These are phyloP conservation scores for Cassiopea andromeda DNA, from an alignment of 30 jellyfish, hydroid and myxozoan species.

Conservation along the genomic window DNA sequence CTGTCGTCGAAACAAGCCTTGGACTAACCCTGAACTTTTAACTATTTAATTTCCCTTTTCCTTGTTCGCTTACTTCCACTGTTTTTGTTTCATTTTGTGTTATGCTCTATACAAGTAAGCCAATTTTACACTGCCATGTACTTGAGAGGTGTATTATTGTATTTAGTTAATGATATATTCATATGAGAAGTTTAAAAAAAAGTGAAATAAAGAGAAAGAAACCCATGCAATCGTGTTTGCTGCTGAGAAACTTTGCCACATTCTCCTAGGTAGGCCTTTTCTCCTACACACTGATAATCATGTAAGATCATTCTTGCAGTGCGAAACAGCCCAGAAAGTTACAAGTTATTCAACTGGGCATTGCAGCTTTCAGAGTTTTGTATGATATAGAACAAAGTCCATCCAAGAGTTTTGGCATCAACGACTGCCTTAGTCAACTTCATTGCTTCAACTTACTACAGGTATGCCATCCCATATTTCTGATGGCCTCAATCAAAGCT, in stretches of 20 bases:
- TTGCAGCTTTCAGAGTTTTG: neutral
- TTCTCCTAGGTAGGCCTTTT: constrained; percentile 39
- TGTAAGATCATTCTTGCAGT: constrained; percentile 35
- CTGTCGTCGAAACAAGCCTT: too few relatives aligned
- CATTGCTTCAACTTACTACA: constrained; percentile 36
- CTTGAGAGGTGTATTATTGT: too few relatives aligned
- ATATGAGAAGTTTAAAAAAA: too few relatives aligned
- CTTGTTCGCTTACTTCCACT: too few relatives aligned
- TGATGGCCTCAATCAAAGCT: constrained; percentile 11
- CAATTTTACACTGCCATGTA: too few relatives aligned
- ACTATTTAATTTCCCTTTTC: too few relatives aligned
- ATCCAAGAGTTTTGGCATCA: constrained; percentile 9
- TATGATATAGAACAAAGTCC: constrained; percentile 26
- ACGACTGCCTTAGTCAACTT: constrained; percentile 50
- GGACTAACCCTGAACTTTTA: too few relatives aligned
- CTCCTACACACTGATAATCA: constrained; percentile 49
- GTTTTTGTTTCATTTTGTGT: too few relatives aligned
- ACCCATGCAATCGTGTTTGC: constrained; percentile 11
- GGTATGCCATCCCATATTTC: constrained; percentile 23
- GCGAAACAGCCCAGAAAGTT: constrained; percentile 23
- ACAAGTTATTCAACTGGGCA: constrained; percentile 12
- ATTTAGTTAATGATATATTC: too few relatives aligned
- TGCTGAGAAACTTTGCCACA: constrained; percentile 31
- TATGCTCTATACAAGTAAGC: too few relatives aligned
- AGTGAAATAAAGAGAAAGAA: neutral